These are phyloP conservation scores for Molorchus minor DNA, from an alignment of 2,888 invertebrate species.

Conservation along the genomic window DNA sequence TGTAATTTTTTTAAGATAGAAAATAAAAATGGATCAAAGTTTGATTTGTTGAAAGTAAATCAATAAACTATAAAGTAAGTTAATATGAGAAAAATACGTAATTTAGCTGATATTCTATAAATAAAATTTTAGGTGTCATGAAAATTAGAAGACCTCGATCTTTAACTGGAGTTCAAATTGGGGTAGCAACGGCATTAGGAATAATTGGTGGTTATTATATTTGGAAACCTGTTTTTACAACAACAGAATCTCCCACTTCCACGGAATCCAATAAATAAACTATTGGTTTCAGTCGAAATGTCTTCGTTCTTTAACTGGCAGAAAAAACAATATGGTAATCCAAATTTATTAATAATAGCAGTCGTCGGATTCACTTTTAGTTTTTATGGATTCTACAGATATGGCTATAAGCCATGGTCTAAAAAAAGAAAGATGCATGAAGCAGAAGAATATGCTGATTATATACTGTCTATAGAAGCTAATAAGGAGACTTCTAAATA, in stretches of 20 bases:
- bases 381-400: constrained; percentile 39
- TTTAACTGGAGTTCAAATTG: constrained; percentile 53
- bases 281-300: constrained; percentile 15
- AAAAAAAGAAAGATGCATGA: constrained; percentile 19
- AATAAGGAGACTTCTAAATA: too few species aligned
- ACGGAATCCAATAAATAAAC: not conserved
- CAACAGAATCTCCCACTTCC: not conserved
- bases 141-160: constrained; percentile 54
- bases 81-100: too few species aligned
- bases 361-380: constrained; percentile 40
- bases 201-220: constrained; percentile 59
- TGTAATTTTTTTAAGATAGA: too few species aligned
- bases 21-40: too few species aligned
- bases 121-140: constrained; percentile 38
- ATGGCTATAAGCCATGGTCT: constrained; percentile 45
- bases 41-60: too few species aligned
- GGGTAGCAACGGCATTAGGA: constrained; percentile 54
- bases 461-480: too few species aligned
- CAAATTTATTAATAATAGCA: constrained; percentile 42
- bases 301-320: constrained; percentile 28
- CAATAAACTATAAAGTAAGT: too few species aligned
- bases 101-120: too few species aligned
- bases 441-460: constrained; percentile 37
- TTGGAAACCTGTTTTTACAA: constrained; percentile 59
- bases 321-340: constrained; percentile 45